Percentiles rank a stretch among this genome's conserved stretches.
Conservation (phyloP, 1,140 invertebrate genomes). For the Euura lappo region DNA sequence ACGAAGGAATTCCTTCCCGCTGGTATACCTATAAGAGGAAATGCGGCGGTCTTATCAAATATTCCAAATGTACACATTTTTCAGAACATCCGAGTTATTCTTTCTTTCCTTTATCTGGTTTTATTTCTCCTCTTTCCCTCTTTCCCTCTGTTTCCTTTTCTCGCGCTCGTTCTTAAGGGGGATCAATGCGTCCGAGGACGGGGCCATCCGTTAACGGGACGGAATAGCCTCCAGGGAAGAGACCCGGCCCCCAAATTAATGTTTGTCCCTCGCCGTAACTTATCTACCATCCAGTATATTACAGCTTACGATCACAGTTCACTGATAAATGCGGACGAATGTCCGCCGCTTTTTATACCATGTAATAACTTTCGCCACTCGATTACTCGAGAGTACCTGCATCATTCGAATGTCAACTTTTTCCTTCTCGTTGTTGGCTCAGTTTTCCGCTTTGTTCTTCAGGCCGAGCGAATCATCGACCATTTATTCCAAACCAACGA, state of each 20-base stretch:
- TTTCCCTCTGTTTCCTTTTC: neutral
- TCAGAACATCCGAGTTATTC: neutral
- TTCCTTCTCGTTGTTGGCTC: neutral
- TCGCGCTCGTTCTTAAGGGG: conserved; percentile 32
- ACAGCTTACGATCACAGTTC: conserved; percentile 45
- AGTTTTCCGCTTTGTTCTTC: neutral
- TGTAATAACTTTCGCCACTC: too few species aligned
- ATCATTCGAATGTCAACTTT: neutral
- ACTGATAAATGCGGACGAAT: conserved; percentile 28
- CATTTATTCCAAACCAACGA: neutral
- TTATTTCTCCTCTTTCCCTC: neutral
- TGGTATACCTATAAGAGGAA: too few species aligned
- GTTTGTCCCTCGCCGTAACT: conserved; percentile 52
- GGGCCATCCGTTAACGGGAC: conserved; percentile 52
- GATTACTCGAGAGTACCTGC: too few species aligned
- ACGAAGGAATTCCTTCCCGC: too few species aligned
- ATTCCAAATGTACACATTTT: neutral
- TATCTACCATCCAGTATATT: conserved; percentile 48
- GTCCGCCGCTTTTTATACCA: too few species aligned
- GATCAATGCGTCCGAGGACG: conserved; percentile 50
- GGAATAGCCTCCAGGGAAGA: conserved; percentile 53
- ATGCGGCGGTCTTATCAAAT: neutral
- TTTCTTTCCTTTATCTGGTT: neutral
- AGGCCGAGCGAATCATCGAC: neutral
- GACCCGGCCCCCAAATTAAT: conserved; percentile 53